These are phyloP conservation scores for Eretmochelys imbricata DNA, from an alignment of 2,113 vertebrate species.

Conservation along the genomic window DNA sequence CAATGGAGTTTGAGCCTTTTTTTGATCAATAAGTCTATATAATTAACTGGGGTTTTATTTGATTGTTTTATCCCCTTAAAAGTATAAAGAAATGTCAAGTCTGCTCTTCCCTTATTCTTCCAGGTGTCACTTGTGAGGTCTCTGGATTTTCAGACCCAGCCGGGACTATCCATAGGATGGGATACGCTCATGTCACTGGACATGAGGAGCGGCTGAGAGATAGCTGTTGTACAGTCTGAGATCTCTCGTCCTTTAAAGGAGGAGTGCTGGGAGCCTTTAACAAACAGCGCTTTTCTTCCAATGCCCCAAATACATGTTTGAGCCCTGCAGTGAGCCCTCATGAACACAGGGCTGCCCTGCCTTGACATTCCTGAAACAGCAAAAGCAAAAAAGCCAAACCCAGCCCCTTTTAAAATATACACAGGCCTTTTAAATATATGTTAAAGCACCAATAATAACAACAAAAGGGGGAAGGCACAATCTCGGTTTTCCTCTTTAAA, in stretches of 20 bases:
- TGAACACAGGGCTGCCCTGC: too few relatives aligned
- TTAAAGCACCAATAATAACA: background rate
- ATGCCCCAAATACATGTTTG: background rate
- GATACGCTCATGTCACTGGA: background rate
- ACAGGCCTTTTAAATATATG: background rate
- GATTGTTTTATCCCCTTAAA: background rate
- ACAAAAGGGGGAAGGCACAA: too few relatives aligned
- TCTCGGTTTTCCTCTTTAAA: background rate
- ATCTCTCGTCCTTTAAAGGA: background rate
- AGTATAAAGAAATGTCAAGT: background rate
- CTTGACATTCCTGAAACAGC: too few relatives aligned
- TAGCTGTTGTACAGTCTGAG: too few relatives aligned
- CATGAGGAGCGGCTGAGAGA: too few relatives aligned
- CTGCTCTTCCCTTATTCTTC: too few relatives aligned
- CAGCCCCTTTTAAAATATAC: too few relatives aligned
- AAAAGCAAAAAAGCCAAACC: too few relatives aligned
- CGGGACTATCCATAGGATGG: background rate
- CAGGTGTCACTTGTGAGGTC: too few relatives aligned
- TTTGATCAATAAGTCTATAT: background rate
- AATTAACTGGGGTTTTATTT: background rate
- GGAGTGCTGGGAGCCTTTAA: background rate
- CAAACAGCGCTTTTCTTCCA: background rate
- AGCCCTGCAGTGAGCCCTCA: too few relatives aligned
- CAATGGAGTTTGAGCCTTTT: background rate
- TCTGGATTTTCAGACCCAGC: too few relatives aligned